These are phyloP conservation scores for Drosophila takahashii DNA, from an alignment of 1,140 invertebrate species.

Conservation along the genomic window DNA sequence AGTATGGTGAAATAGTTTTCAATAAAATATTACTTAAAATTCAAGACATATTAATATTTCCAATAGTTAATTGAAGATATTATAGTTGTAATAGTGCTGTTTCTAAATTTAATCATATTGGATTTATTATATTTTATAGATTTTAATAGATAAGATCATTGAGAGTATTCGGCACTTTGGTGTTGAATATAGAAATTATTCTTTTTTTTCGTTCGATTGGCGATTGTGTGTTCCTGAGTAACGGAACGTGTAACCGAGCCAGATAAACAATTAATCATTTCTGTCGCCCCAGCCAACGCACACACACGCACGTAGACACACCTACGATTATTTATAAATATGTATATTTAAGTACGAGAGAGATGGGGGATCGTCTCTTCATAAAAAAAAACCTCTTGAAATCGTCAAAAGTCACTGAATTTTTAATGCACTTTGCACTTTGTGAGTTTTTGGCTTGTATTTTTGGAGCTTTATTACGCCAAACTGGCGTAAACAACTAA, in stretches of 20 bases:
- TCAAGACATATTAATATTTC: too few species aligned
- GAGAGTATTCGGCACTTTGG: constrained; percentile 10
- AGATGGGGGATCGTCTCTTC: constrained; percentile 10
- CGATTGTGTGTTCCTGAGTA: constrained; percentile 37
- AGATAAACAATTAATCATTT: constrained; percentile 49
- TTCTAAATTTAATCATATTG: background rate
- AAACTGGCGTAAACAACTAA: constrained; percentile 32
- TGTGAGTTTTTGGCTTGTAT: constrained; percentile 14
- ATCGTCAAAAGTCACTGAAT: constrained; percentile 13
- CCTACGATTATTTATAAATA: background rate
- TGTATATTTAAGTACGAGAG: background rate
- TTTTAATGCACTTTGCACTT: constrained; percentile 44
- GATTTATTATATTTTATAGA: background rate
- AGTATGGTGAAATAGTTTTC: background rate
- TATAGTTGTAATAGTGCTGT: background rate
- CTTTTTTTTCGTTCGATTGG: background rate
- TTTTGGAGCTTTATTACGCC: constrained; percentile 29
- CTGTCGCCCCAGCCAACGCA: constrained; percentile 7
- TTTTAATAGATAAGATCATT: too few species aligned
- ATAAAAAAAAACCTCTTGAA: constrained; percentile 7
- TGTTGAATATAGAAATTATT: background rate
- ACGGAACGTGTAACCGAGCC: constrained; percentile 37
- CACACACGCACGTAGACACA: background rate
- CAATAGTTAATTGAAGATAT: too few species aligned
- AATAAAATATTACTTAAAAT: too few species aligned